These are phyloP conservation scores for Mesembrinibis cayennensis DNA, from an alignment of 2,113 vertebrate genomes.

Conservation along the genomic window DNA sequence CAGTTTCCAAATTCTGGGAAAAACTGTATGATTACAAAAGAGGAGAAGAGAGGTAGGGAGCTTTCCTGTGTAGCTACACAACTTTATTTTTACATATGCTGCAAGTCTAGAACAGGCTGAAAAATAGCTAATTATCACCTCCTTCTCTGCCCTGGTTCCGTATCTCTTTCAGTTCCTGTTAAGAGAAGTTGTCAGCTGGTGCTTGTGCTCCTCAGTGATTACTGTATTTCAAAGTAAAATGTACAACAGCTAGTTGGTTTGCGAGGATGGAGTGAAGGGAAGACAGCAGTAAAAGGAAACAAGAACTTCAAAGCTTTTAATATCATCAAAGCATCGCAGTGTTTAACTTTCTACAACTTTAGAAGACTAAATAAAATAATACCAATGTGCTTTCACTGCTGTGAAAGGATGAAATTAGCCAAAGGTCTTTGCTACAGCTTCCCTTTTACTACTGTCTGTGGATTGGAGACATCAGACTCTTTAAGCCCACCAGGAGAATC, in stretches of 20 bases:
- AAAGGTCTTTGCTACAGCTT: neutral
- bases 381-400: neutral
- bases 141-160: neutral
- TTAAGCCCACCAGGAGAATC: neutral
- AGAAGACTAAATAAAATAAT: constrained; percentile 3
- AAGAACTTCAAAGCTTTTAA: neutral
- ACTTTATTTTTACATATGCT: neutral
- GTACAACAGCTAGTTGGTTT: neutral
- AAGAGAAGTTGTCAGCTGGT: neutral
- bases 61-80: neutral
- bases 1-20: neutral
- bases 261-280: neutral
- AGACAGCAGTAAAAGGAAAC: neutral
- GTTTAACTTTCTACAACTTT: neutral
- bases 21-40: neutral
- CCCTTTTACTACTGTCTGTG: neutral
- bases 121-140: neutral
- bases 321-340: neutral
- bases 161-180: neutral
- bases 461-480: neutral
- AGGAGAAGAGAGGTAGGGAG: neutral
- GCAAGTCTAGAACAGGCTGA: neutral
- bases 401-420: neutral
- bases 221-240: neutral
- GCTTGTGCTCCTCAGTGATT: neutral